A percentile compares a stretch with the other conserved stretches of the same genome.
phyloP scores from a whole-genome alignment of 2,888 invertebrate genomes.

The Suillia variegata region DNA sequence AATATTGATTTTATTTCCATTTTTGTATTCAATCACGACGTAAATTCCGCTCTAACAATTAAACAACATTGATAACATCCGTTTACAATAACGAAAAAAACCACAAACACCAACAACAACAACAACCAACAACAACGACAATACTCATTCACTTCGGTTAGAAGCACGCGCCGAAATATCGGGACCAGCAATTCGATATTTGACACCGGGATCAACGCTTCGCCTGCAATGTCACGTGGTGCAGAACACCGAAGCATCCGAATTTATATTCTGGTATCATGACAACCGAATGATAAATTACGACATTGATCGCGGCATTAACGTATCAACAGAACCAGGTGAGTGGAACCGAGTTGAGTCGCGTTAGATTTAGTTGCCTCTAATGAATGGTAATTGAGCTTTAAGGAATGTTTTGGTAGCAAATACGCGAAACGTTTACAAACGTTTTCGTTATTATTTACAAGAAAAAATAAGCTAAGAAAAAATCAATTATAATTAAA shows the following conservation, averaged over 20 bases:
- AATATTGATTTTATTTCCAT: not conserved
- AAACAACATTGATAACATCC: not conserved
- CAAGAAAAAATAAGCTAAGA: too few species aligned
- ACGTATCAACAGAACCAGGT: conserved; percentile 80
- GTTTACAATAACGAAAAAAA: conserved; percentile 4
- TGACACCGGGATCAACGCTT: conserved; percentile 84
- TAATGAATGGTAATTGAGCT: too few species aligned
- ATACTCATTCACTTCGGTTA: conserved; percentile 59
- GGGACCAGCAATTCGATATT: conserved; percentile 83
- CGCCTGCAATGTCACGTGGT: conserved; percentile 81
- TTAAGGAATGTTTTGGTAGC: too few species aligned
- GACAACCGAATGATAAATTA: conserved; percentile 93
- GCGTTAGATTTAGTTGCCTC: too few species aligned
- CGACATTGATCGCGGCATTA: conserved; percentile 83
- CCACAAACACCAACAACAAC: conserved; percentile 2
- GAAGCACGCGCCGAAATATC: conserved; percentile 87
- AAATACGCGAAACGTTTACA: too few species aligned
- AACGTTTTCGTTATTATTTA: too few species aligned
- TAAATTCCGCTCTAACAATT: not conserved
- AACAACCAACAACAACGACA: too few species aligned
- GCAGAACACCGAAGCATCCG: conserved; percentile 83
- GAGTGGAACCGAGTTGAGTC: conserved; percentile 64
- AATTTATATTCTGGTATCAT: conserved; percentile 87
- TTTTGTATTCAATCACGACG: not conserved
- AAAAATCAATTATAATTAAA: too few species aligned